Evolutionary conservation across 2,888 invertebrate genomes (phyloP), one percentile per base, ranked within the genome.

Genomic region (Heliconius erato): DNA sequence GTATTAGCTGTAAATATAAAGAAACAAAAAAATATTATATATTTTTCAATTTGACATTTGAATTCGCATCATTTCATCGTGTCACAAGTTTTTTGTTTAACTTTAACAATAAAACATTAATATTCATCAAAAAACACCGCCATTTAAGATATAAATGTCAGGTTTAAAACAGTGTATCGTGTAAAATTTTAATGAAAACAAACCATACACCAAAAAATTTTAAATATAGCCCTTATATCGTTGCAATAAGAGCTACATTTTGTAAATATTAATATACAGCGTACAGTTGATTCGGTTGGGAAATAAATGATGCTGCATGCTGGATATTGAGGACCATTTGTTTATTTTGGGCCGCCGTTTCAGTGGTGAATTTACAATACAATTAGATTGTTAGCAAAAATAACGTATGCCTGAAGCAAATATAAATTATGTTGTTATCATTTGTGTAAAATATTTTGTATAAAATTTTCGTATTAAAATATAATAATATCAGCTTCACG

Each of bases 311-410:
- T 84, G 86, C 86, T 88, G 87, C 84, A 88, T 87, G 87, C 85
- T 85, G 86, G 86, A 81, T 76, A 82, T 86, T 84, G 86, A 89
- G 89, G 89, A 89, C 89, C 90, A 90, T 91, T 91, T 93, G 92
- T 94, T 94, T 94, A 89, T 92, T 92, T 92, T 92, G 90, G 85
- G 80, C 74, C 82, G 26, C 19, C 9, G 87, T 85, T 85, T 81
- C 89, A 87, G 88, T 89, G 87, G 88, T 87, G 85, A 90, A 91
- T 90, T 91, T 88, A 88, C 83, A 82, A 84, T 82, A 80, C 80
- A 79, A 82, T 88, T 89, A 90, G 90, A 92, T 91, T 94, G 94
- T 92, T 88, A 87, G 87, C 90, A 90, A 90, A 93, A 94, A 93
- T 94, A 92, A 89, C 88, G 90, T 94, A 92, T 92, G 92, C 91